These are phyloP conservation scores for Calcarius lapponicus DNA, from an alignment of 2,797 vertebrate genomes.

Conservation along the genomic window DNA sequence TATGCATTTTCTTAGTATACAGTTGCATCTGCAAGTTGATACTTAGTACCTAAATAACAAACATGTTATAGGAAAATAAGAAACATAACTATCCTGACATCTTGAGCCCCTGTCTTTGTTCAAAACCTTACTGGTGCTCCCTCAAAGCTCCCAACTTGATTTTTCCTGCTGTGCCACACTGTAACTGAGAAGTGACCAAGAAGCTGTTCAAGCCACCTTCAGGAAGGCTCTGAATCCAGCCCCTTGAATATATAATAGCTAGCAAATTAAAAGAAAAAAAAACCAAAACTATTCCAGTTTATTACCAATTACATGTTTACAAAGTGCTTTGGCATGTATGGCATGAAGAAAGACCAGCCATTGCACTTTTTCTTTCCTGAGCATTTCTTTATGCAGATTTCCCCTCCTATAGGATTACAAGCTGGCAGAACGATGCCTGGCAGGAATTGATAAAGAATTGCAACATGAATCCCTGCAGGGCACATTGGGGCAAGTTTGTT, in stretches of 20 bases:
- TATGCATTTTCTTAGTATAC: background rate
- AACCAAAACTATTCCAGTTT: background rate
- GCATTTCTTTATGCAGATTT: background rate
- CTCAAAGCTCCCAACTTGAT: background rate
- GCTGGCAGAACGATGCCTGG: background rate
- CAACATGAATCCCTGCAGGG: conserved; percentile 24
- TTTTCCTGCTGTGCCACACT: background rate
- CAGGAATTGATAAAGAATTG: conserved; percentile 29
- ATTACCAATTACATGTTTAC: background rate
- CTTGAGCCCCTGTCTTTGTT: background rate
- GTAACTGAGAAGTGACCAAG: background rate
- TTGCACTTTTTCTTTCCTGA: background rate
- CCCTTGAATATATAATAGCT: background rate
- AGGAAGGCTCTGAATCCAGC: background rate
- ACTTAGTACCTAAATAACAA: background rate
- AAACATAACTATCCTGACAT: background rate
- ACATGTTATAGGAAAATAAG: background rate
- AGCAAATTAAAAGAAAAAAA: background rate
- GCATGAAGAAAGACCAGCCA: background rate
- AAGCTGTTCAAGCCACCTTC: background rate
- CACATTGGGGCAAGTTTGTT: conserved; percentile 43
- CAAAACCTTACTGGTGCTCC: background rate
- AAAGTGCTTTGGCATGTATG: background rate
- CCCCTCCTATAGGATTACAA: background rate
- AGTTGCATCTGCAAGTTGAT: background rate